Conservation (phyloP, 92 coral and sea anemone genomes). For the Pocillopora meandrina region DNA sequence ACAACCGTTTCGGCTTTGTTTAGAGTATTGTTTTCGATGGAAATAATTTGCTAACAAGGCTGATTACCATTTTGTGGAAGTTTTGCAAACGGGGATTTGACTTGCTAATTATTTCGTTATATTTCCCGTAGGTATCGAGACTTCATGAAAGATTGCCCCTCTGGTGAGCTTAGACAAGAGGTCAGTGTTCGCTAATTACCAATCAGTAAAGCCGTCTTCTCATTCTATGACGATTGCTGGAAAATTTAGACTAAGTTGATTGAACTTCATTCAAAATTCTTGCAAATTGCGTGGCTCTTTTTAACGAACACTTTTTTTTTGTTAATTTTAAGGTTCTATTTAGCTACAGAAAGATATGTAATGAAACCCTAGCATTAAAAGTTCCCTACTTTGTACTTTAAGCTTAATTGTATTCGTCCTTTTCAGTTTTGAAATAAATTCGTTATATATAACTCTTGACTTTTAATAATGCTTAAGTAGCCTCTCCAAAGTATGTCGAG, state of each 20-base stretch:
- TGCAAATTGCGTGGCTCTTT: too few relatives aligned
- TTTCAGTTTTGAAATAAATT: background rate
- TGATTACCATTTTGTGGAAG: background rate
- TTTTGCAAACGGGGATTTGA: too few relatives aligned
- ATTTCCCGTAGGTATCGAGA: slow-evolving; percentile 85
- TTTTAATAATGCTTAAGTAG: background rate
- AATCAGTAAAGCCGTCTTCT: background rate
- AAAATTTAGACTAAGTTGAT: background rate
- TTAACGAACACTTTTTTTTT: too few relatives aligned
- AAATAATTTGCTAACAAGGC: background rate
- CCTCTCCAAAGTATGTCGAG: background rate
- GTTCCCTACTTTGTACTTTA: background rate
- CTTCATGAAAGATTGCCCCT: slow-evolving; percentile 99
- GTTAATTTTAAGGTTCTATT: too few relatives aligned
- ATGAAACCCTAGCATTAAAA: background rate
- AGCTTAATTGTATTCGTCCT: background rate
- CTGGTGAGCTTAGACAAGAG: slow-evolving; percentile 98
- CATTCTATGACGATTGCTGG: background rate
- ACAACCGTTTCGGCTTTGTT: background rate
- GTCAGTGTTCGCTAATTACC: slow-evolving; percentile 43
- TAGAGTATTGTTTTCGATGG: background rate
- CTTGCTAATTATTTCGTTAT: background rate
- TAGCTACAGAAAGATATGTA: background rate
- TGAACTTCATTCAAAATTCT: background rate
- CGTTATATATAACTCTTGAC: background rate